A percentile compares a stretch with the other conserved stretches of the same genome.
These are phyloP conservation scores for Euthynnus affinis DNA, from an alignment of 2,797 vertebrate genomes.

Conservation along the genomic window DNA sequence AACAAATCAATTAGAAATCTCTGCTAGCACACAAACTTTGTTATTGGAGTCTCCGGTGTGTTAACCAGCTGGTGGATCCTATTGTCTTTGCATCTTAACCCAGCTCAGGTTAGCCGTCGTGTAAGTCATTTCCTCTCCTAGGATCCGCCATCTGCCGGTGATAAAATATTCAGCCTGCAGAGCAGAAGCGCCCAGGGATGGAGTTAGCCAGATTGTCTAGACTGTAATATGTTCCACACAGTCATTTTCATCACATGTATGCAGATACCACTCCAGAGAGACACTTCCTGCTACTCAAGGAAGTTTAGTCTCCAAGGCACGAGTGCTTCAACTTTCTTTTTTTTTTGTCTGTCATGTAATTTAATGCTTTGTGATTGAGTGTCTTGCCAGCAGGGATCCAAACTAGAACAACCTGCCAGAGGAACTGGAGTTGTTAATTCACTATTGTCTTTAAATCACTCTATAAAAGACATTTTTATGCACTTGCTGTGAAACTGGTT, in stretches of 20 bases:
- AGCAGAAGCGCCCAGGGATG: slow-evolving; percentile 45
- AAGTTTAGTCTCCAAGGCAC: slow-evolving; percentile 32
- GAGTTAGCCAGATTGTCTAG: slow-evolving; percentile 64
- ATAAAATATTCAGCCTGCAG: slow-evolving; percentile 61
- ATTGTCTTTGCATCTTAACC: slow-evolving; percentile 65
- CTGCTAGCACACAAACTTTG: slow-evolving; percentile 67
- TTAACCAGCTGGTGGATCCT: slow-evolving; percentile 72
- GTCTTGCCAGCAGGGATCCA: slow-evolving; percentile 15
- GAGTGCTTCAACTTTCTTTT: slow-evolving; percentile 13
- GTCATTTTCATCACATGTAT: slow-evolving; percentile 47
- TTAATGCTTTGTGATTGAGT: slow-evolving; percentile 31
- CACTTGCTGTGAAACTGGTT: neutral
- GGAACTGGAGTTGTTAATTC: neutral
- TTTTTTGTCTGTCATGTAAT: slow-evolving; percentile 4
- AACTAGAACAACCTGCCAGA: slow-evolving; percentile 1
- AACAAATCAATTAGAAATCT: slow-evolving; percentile 77
- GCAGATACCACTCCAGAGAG: slow-evolving; percentile 34
- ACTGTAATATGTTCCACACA: slow-evolving; percentile 38
- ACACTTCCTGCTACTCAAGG: slow-evolving; percentile 21
- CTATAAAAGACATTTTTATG: slow-evolving; percentile 18
- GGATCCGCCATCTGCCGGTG: slow-evolving; percentile 67
- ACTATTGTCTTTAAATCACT: neutral
- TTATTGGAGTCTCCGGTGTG: slow-evolving; percentile 67
- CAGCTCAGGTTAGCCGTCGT: slow-evolving; percentile 67
- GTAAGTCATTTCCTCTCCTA: slow-evolving; percentile 66